Evolutionary conservation across 2,888 invertebrate species (phyloP), one percentile per base, ranked within the genome.

Genomic region (Alviniconcha strummeri): DNA sequence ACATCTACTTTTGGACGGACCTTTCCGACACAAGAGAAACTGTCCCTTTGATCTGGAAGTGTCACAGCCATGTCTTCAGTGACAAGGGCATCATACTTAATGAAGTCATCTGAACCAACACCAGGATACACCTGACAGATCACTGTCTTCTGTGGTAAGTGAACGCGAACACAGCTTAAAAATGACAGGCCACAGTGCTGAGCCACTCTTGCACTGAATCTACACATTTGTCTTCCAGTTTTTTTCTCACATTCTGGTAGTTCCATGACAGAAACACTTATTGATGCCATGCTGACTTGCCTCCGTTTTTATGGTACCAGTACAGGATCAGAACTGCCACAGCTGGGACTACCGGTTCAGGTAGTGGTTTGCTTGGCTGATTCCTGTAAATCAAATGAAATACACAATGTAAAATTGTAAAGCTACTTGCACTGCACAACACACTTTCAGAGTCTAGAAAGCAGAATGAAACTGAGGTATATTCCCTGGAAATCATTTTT

Each of bases 21-120:
- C 36, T 36, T 36, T 36, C 36, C 36, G 36, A 36, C 36, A 36
- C 36, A 36, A 36, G 36, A 36, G 36, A 36, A 36, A 36, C 36
- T 36, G 36, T 36, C 36, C 36, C 36, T 36, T 36, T 36, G 36
- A 36, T 36, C 36, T 36, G 36, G 3, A 36, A 36, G 36, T 36
- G 36, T 36, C 36, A 36, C 36, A 36, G 36, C 36, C 15, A 13
- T 17, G 55, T n/a, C 57, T 75, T 75, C 57, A 75, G 55, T 69
- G 4, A 84, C 84, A 81, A 67, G 56, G 13, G 71, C 3, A 54
- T 84, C 84, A 71, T 76, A 77, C 77, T 84, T 75, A 75, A 84
- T 83, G 17, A 5, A n/a, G 74, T 56, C 54, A 56, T 55, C 56
- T 36, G 60, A 15, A 19, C 57, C 36, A 15, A 60, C 36, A 9